Evolutionary conservation across 2,113 vertebrate genomes (phyloP).

Genomic region (Corythornis cristatus): DNA sequence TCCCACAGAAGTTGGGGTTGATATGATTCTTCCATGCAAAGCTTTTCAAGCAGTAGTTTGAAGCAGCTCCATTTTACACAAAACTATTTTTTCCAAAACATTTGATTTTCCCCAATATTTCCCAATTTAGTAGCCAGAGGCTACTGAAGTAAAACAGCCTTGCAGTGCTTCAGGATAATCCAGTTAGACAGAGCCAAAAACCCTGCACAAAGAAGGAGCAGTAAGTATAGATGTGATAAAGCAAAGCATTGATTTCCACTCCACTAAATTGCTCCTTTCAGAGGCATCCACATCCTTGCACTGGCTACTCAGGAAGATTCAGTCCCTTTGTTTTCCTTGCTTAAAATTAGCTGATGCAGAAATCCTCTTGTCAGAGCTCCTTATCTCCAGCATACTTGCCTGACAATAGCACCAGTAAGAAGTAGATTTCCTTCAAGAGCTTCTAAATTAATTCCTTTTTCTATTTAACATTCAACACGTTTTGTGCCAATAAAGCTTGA

Average conservation of each 20-base stretch:
- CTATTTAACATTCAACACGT: not conserved
- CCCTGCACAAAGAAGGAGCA: not conserved
- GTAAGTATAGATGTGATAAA: not conserved
- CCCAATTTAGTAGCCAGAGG: not conserved
- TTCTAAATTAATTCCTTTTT: not conserved
- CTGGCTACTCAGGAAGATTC: rapidly evolving
- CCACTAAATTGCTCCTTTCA: not conserved
- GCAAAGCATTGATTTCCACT: not conserved
- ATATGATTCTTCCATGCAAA: not conserved
- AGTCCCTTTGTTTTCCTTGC: not conserved
- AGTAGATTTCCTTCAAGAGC: not conserved
- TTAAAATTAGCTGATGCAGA: not conserved
- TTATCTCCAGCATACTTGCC: not conserved
- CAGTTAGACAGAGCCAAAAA: not conserved
- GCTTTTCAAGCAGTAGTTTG: not conserved
- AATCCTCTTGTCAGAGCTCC: not conserved
- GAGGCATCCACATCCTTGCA: not conserved
- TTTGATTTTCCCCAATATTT: not conserved
- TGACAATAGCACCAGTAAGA: not conserved
- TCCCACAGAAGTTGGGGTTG: not conserved
- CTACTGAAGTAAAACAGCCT: not conserved
- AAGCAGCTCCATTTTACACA: not conserved
- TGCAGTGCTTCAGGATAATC: not conserved
- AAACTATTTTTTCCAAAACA: not conserved
- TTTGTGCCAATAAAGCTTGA: not conserved